Percentiles rank a stretch among this genome's conserved stretches.
Conservation (phyloP, 2,888 invertebrate species). For the Plagodis pulveraria region DNA sequence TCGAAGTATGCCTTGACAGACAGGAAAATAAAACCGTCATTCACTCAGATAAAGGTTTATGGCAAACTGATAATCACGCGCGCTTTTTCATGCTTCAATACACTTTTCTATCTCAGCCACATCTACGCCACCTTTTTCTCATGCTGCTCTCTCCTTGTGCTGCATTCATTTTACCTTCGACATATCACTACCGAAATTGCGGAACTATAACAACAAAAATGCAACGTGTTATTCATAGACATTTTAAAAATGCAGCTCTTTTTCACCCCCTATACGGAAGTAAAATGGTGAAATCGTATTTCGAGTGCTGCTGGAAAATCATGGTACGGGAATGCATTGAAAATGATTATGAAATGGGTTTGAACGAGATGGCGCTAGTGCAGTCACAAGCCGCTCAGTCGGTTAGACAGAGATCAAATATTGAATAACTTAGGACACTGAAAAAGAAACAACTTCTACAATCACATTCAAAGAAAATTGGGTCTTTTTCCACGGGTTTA, state of each 20-base stretch:
- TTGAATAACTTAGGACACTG: conserved; percentile 68
- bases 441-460: conserved; percentile 60
- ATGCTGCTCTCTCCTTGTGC: too few relatives aligned
- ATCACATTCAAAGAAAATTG: conserved; percentile 52
- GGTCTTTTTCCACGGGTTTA: conserved; percentile 53
- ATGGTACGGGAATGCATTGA: conserved; percentile 83
- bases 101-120: too few relatives aligned
- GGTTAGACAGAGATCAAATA: conserved; percentile 85
- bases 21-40: too few relatives aligned
- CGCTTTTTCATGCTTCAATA: too few relatives aligned
- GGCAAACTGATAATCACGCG: too few relatives aligned
- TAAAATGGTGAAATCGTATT: conserved; percentile 64
- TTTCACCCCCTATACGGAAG: conserved; percentile 29
- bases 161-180: too few relatives aligned
- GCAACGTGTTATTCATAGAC: conserved; percentile 4
- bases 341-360: conserved; percentile 82
- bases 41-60: too few relatives aligned
- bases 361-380: conserved; percentile 76
- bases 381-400: conserved; percentile 75
- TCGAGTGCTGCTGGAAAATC: conserved; percentile 78
- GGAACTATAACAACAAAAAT: neutral
- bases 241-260: conserved; percentile 28
- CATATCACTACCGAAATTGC: too few relatives aligned
- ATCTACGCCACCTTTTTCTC: too few relatives aligned
- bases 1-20: too few relatives aligned